Percentiles rank a stretch among this genome's conserved stretches.
These are phyloP conservation scores for Sebastiscus tertius DNA, from an alignment of 2,797 vertebrate species.

Conservation along the genomic window DNA sequence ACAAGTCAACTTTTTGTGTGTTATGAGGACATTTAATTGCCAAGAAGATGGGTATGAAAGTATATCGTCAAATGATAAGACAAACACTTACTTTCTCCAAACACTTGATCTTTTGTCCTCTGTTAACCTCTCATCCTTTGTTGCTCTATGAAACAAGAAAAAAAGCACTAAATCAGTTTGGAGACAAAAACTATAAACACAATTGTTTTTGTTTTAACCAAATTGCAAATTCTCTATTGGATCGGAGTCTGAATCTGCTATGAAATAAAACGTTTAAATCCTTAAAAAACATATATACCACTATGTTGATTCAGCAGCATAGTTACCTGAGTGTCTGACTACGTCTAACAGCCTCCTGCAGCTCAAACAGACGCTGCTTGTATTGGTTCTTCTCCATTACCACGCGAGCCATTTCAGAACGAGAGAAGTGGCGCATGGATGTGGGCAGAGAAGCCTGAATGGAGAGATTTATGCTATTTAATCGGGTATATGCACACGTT, in stretches of 20 bases:
- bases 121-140: constrained; percentile 71
- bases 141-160: constrained; percentile 64
- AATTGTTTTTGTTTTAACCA: not conserved
- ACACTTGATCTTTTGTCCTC: constrained; percentile 77
- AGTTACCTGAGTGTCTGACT: constrained; percentile 77
- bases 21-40: not conserved
- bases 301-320: not conserved
- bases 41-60: not conserved
- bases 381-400: constrained; percentile 92
- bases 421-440: constrained; percentile 83
- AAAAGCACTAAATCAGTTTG: not conserved
- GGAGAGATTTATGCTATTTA: constrained; percentile 1
- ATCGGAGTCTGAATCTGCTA: not conserved
- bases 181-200: not conserved
- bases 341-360: constrained; percentile 84
- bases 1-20: not conserved
- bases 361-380: constrained; percentile 89
- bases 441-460: constrained; percentile 70
- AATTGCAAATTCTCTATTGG: not conserved
- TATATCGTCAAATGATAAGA: not conserved
- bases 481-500: not conserved
- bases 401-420: constrained; percentile 89
- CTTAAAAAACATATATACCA: not conserved
- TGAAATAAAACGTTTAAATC: not conserved
- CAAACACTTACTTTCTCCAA: constrained; percentile 78